Evolutionary conservation across 53 echinoderm and acorn worm species (phyloP).

Genomic region (Crossaster papposus): DNA sequence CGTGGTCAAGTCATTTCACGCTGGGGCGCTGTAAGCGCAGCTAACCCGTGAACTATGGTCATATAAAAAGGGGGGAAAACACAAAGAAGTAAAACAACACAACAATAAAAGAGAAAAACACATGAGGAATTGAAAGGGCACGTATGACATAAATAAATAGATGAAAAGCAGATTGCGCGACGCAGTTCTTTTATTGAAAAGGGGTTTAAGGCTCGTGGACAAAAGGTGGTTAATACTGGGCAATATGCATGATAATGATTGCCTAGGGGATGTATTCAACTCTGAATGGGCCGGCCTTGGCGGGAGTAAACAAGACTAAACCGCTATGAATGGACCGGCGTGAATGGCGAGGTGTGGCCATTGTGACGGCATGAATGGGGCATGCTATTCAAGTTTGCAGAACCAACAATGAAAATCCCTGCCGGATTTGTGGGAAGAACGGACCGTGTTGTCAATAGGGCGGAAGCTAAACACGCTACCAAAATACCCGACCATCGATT

Average conservation of each 20-base stretch:
- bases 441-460: slow-evolving; percentile 55
- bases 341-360: slow-evolving; percentile 63
- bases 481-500: slow-evolving; percentile 48
- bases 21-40: slow-evolving; percentile 8
- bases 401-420: slow-evolving; percentile 45
- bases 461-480: slow-evolving; percentile 60
- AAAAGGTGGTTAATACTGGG: slow-evolving; percentile 61
- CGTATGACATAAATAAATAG: slow-evolving; percentile 59
- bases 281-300: slow-evolving; percentile 59
- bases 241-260: slow-evolving; percentile 66
- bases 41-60: slow-evolving; percentile 38
- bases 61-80: slow-evolving; percentile 47
- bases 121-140: slow-evolving; percentile 32
- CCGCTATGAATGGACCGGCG: slow-evolving; percentile 37
- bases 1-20: slow-evolving; percentile 25
- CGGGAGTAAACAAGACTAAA: slow-evolving; percentile 71
- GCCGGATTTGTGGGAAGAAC: slow-evolving; percentile 43
- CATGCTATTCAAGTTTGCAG: slow-evolving; percentile 61
- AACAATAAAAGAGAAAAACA: slow-evolving; percentile 23
- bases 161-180: slow-evolving; percentile 46
- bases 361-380: slow-evolving; percentile 25
- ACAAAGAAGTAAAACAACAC: slow-evolving; percentile 50
- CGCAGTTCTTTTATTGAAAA: slow-evolving; percentile 10
- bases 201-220: slow-evolving; percentile 38
- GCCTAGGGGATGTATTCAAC: slow-evolving; percentile 41